These are phyloP conservation scores for Eristalis pertinax DNA, from an alignment of 2,888 invertebrate genomes.

Conservation along the genomic window DNA sequence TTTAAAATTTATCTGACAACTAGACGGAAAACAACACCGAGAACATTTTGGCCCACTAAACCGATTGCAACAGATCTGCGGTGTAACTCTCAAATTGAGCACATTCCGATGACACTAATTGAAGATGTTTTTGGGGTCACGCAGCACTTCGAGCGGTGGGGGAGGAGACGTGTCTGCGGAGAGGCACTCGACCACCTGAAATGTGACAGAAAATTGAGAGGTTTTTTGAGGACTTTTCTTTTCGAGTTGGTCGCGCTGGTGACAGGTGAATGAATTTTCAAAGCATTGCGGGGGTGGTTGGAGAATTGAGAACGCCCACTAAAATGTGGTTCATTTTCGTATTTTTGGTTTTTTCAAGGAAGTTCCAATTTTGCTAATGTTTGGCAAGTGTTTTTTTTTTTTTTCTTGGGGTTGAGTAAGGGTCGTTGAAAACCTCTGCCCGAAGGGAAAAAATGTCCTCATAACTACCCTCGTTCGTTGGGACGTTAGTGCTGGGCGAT, in stretches of 20 bases:
- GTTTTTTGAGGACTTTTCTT: background rate
- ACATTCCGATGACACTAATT: constrained; percentile 41
- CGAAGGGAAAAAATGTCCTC: too few species aligned
- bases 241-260: background rate
- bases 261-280: background rate
- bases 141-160: constrained; percentile 20
- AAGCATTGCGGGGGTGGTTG: background rate
- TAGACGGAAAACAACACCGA: background rate
- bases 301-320: background rate
- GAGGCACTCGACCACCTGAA: background rate
- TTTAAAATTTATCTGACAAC: background rate
- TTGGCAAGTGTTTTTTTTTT: background rate
- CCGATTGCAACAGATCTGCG: constrained; percentile 30
- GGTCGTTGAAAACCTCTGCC: too few species aligned
- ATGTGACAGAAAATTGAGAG: background rate
- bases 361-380: background rate
- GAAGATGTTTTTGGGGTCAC: constrained; percentile 25
- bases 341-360: background rate
- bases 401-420: too few species aligned
- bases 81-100: background rate
- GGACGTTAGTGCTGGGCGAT: too few species aligned
- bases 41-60: constrained; percentile 4
- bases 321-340: background rate
- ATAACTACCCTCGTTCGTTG: too few species aligned
- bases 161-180: background rate